Evolutionary conservation across 1,140 invertebrate genomes (phyloP), one percentile per base, ranked within the genome.

Genomic region (Aphelenchoides besseyi): DNA sequence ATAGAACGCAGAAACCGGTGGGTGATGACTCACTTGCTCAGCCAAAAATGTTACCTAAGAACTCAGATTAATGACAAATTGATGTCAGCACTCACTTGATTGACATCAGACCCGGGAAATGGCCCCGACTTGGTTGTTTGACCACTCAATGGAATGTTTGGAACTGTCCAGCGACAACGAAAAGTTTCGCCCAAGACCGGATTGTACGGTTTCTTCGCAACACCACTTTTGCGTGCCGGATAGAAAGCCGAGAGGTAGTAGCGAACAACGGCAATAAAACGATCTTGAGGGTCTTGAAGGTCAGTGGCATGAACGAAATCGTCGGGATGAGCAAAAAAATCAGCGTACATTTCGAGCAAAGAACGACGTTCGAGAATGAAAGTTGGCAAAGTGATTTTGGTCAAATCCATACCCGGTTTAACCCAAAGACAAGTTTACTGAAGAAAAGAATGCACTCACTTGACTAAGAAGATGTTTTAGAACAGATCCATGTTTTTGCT

Each of bases 21-120:
- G 97, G 89, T 98, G 96, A 88, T 99, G 96, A 8, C 94, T 97
- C 2, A 99, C 96, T 88, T 98, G 96, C 86, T 98, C 96, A 1
- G 95, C 94, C 71, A 95, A 89, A 86, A 97, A 98, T 0, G 80
- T 84, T 12, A 88, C 70, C 74, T 76, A 32, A 36, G 35, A 41
- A 53, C 61, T n/a, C 32, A 18, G 53, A 52, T 48, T 1, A 26
- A 33, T 0, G 2, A 32, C 12, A 53, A 26, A n/a, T 37, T 59
- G 26, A 12, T 35, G 2, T 29, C 23, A 53, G 28, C 16, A 66
- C 12, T 0, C 26, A 78, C 78, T 36, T 83, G 81, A 70, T 85
- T 84, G 16, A 64, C 64, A 35, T 82, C 81, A 18, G 76, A 76
- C n/a, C 82, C 81, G 9, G 82, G 83, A 62, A 82, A 85, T 18